Conservation (phyloP, 2,113 vertebrate genomes). For the Spheniscus mendiculus region DNA sequence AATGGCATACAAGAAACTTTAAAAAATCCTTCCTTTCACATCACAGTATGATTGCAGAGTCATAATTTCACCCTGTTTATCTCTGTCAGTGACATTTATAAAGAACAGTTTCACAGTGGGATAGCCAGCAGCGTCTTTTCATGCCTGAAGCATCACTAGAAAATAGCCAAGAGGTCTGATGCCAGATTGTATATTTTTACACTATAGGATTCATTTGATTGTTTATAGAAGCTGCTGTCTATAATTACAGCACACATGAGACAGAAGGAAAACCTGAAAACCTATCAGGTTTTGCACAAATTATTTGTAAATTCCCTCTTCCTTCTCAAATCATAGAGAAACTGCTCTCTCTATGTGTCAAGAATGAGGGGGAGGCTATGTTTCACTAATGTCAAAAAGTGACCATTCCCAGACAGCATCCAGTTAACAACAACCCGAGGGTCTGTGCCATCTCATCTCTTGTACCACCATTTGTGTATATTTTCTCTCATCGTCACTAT, state of each 20-base stretch:
- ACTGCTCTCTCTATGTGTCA: not conserved
- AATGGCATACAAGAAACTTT: not conserved
- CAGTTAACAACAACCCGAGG: not conserved
- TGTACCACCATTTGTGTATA: not conserved
- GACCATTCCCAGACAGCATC: not conserved
- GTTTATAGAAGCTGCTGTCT: not conserved
- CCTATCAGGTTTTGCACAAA: not conserved
- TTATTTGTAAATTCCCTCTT: not conserved
- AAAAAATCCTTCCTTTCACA: not conserved
- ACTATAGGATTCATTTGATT: not conserved
- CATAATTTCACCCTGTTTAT: not conserved
- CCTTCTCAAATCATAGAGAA: not conserved
- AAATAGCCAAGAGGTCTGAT: not conserved
- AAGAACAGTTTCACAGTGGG: not conserved
- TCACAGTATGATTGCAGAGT: not conserved
- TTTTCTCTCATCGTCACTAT: not conserved
- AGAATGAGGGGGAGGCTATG: not conserved
- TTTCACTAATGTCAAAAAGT: not conserved
- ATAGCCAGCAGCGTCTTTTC: constrained; percentile 20
- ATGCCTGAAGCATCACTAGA: constrained; percentile 39
- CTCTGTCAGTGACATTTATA: not conserved
- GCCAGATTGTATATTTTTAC: not conserved
- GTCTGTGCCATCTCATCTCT: not conserved
- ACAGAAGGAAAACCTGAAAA: not conserved
- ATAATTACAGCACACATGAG: not conserved